phyloP scores from a whole-genome alignment of 1,140 invertebrate genomes.

The Papilio machaon region DNA sequence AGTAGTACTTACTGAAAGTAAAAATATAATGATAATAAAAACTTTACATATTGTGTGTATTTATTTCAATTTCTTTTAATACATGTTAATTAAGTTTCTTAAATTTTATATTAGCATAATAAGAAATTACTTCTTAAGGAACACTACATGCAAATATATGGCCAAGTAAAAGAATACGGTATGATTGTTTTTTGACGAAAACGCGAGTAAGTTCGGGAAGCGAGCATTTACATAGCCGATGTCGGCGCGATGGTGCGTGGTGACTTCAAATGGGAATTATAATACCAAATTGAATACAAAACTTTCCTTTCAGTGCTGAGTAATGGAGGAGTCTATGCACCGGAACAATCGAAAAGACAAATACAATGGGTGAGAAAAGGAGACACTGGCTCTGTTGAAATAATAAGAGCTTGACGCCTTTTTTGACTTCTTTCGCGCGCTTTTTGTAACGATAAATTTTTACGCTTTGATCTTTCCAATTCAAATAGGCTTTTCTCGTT shows the following conservation, averaged over 20 bases:
- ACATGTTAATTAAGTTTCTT: not conserved
- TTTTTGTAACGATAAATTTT: conserved; percentile 80
- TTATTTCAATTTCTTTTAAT: no score
- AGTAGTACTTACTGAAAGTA: conserved; percentile 70
- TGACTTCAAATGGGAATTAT: conserved; percentile 81
- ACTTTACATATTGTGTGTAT: not conserved
- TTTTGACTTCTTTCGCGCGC: conserved; percentile 71
- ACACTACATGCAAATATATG: conserved; percentile 48
- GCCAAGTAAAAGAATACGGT: conserved; percentile 54
- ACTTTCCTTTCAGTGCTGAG: conserved; percentile 81
- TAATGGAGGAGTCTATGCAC: conserved; percentile 82
- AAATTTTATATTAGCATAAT: not conserved
- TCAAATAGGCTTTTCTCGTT: conserved; percentile 80
- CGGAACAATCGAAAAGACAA: conserved; percentile 82
- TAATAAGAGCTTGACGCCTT: conserved; percentile 80
- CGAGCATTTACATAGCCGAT: conserved; percentile 81
- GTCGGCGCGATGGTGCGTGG: conserved; percentile 80
- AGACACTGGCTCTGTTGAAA: conserved; percentile 78
- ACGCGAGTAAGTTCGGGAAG: conserved; percentile 75
- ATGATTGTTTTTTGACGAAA: conserved; percentile 66
- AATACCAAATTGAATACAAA: conserved; percentile 83
- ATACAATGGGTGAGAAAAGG: conserved; percentile 76
- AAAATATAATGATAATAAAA: conserved; percentile 43
- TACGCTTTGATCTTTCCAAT: conserved; percentile 81
- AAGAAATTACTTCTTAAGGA: not conserved